Base-by-base conservation (phyloP, 2,888 invertebrate species). In the Pandemis corylana region DNA sequence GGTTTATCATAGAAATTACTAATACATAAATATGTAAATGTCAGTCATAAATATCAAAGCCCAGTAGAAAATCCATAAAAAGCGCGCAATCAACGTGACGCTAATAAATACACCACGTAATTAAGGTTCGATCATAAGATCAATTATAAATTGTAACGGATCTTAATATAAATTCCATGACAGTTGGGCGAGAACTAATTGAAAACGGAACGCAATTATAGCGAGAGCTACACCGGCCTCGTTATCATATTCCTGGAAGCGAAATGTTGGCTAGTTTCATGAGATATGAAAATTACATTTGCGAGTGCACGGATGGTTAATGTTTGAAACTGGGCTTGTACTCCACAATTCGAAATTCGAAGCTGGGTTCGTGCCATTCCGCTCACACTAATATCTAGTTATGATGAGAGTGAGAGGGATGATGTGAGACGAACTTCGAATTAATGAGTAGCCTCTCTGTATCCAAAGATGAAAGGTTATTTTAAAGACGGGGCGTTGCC, bases 141-240 rank as follows among this genome's bases (percentile, higher is more conserved):
- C 74, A 70, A 74, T 74, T 74, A 73, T 73, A 74, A 69, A 44
- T 41, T 78, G 78, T 81, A 80, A 78, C 74, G 73, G 82, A 78
- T 79, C 77, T 76, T 79, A 81, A 81, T 80, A 80, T 80, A 79
- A 81, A 82, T 78, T 76, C 78, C 74, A 78, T 79, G 74, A 77
- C 78, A 79, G 78, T 79, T 78, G 77, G 64, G 68, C 53, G 76
- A 74, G 69, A 76, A 79, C 79, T 82, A 76, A 81, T 79, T 80
- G 81, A 79, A 78, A 83, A 84, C 80, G 81, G 78, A 78, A 79
- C 79, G 75, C 79, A 80, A 83, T 81, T 79, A 81, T 76, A 77
- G 78, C 78, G 80, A 81, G 82, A 80, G 79, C 78, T 49, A 73
- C 75, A 74, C 68, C 81, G 79, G 42, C 56, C 61, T 70, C 44